Base-by-base conservation (phyloP, 2,113 vertebrate genomes). In the Alligator sinensis region DNA sequence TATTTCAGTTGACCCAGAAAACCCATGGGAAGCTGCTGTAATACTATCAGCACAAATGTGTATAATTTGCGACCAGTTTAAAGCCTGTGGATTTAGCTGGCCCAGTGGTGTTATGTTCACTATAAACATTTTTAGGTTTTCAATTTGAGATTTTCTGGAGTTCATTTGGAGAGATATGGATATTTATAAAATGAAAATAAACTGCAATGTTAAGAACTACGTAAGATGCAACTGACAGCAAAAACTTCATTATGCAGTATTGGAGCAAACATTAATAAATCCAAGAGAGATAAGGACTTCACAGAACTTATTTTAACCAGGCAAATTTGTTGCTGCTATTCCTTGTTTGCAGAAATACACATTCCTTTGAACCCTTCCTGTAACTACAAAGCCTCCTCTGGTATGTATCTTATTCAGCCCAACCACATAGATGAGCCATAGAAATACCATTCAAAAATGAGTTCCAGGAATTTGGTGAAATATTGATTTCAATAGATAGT, bases 291-390 rank as follows among this genome's bases (percentile, higher is more conserved):
- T 90, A 87, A 89, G 64, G 77, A 77, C 61, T 85, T 61, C 61
- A 64, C 61, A 94, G 84, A 87, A 92, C 80, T 58, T 80, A 87
- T 84, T 96, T 89, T 74, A 83, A 77, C 80, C 85, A 17, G 16
- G 21, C 30, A 88, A 74, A 74, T 72, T 34, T 72, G 70, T 38
- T 74, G 24, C 19, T 74, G 11, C 34, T 15, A 90, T 55, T 27
- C 21, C 13, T 62, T 8, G 11, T 90, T 96, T 96, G 93, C 90
- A 94, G 92, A 78, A 96, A 89, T 4, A 81, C 59, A 68, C 91
- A 70, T 92, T 89, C 84, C 89, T 93, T 84, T 47, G 68, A 84
- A 3, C n/a, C 70, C 85, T 64, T 94, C 87, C 66, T 62, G 82
- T 78, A 91, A 70, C 68, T 80, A 87, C 11, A 86, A 0, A 94